Conservation (phyloP, 2,888 invertebrate genomes). For the Ptychoptera contaminata region DNA sequence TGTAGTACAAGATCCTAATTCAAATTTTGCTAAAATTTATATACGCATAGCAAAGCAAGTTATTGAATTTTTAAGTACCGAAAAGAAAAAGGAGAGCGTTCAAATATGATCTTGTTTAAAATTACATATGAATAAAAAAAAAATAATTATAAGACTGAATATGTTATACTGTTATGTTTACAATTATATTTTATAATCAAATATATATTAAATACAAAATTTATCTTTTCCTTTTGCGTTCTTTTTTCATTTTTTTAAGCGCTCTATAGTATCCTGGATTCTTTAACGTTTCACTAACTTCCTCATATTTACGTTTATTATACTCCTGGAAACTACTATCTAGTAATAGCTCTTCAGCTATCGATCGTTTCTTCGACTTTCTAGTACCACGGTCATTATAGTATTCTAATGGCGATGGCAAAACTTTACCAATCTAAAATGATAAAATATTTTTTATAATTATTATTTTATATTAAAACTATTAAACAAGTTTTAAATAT, state of each 20-base stretch:
- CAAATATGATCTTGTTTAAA: neutral
- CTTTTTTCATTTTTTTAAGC: conserved; percentile 54
- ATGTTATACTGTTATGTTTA: too few relatives aligned
- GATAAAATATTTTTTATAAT: conserved; percentile 5
- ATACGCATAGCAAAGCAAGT: conserved; percentile 13
- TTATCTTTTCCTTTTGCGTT: conserved; percentile 23
- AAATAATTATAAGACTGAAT: neutral
- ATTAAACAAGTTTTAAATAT: too few relatives aligned
- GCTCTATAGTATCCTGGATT: conserved; percentile 57
- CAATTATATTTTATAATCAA: neutral
- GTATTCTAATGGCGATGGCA: conserved; percentile 78
- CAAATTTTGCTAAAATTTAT: conserved; percentile 21
- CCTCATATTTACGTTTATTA: conserved; percentile 64
- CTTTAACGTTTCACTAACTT: conserved; percentile 55
- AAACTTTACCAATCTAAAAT: conserved; percentile 54
- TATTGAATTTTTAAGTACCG: conserved; percentile 10
- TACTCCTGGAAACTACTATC: conserved; percentile 74
- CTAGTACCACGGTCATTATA: conserved; percentile 69
- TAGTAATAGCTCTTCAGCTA: conserved; percentile 85
- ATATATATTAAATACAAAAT: neutral
- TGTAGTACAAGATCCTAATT: conserved; percentile 20
- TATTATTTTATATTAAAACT: conserved; percentile 3
- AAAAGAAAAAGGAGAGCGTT: neutral
- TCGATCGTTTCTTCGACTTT: conserved; percentile 71
- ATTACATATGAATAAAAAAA: neutral